These are phyloP conservation scores for Gopherus flavomarginatus DNA, from an alignment of 2,113 vertebrate genomes.

Conservation along the genomic window DNA sequence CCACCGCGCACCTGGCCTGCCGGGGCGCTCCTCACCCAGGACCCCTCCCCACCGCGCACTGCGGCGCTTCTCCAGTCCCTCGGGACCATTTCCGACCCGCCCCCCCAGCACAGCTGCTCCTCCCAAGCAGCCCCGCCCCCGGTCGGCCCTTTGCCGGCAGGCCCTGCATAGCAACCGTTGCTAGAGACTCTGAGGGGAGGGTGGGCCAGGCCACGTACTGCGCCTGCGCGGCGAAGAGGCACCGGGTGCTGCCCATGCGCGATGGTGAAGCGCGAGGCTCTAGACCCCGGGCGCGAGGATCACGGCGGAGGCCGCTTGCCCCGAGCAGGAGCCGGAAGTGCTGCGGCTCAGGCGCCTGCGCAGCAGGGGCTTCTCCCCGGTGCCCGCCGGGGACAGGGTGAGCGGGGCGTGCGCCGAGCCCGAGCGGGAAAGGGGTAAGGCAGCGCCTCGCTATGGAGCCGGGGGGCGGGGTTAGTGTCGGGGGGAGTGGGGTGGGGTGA, in stretches of 20 bases:
- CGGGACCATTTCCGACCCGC: no score
- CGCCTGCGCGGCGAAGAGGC: not conserved
- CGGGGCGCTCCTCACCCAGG: no score
- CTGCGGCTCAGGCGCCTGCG: constrained; percentile 77
- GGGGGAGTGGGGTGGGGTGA: no score
- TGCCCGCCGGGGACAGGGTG: constrained; percentile 77
- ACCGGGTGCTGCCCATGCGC: accelerated
- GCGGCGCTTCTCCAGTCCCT: not conserved
- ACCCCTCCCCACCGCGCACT: not conserved
- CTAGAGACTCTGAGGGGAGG: accelerated
- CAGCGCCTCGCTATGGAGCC: no score
- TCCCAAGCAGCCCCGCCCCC: no score
- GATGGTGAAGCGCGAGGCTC: accelerated
- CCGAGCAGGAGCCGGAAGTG: constrained; percentile 63
- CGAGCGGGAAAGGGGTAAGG: accelerated
- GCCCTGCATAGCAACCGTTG: not conserved
- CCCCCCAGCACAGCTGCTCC: no score
- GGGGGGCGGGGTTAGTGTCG: no score
- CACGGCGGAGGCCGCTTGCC: constrained; percentile 5
- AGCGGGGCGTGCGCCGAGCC: not conserved
- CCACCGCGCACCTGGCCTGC: no score
- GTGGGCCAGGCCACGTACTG: no score
- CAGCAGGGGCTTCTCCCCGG: constrained; percentile 75
- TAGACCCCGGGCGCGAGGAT: no score
- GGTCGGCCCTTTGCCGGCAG: accelerated